These are phyloP conservation scores for Rhinogobio ventralis DNA, from an alignment of 2,797 vertebrate species.

Conservation along the genomic window DNA sequence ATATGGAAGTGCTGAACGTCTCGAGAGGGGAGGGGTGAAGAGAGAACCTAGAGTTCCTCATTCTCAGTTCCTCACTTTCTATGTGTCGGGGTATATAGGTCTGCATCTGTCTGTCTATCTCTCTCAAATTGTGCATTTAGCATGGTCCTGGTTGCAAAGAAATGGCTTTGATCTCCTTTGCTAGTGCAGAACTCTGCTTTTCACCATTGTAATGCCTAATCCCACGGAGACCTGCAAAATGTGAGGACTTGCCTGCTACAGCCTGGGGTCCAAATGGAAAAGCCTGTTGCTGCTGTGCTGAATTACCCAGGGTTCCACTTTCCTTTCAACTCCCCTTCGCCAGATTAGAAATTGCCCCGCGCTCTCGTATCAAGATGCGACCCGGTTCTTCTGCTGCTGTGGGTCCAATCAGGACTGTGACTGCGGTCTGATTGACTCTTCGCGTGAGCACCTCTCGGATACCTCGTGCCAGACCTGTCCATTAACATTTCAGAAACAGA, in stretches of 20 bases:
- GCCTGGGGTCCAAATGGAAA: conserved; percentile 49
- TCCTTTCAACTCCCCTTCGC: conserved; percentile 41
- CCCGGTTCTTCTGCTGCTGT: conserved; percentile 22
- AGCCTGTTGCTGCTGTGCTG: conserved; percentile 44
- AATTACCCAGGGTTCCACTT: conserved; percentile 54
- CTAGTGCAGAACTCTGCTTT: conserved; percentile 38
- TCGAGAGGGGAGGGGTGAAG: neutral
- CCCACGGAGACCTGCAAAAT: conserved; percentile 41
- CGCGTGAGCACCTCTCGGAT: conserved; percentile 1
- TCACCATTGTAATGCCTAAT: conserved; percentile 31
- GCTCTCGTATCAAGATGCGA: conserved; percentile 26
- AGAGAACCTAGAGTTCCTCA: conserved; percentile 14
- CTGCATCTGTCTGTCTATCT: neutral
- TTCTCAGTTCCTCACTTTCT: conserved; percentile 43
- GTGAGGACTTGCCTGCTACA: conserved; percentile 19
- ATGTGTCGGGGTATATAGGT: neutral
- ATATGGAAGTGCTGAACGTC: conserved; percentile 56
- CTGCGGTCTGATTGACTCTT: conserved; percentile 42
- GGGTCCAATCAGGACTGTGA: conserved; percentile 49
- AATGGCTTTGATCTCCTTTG: conserved; percentile 56
- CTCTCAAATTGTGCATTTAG: conserved; percentile 46
- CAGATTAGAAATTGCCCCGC: conserved; percentile 41
- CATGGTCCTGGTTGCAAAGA: conserved; percentile 34
- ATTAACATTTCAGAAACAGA: conserved; percentile 46
- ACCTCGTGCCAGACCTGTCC: conserved; percentile 29